These are phyloP conservation scores for Anthoscopus minutus DNA, from an alignment of 2,113 vertebrate species.

Conservation along the genomic window DNA sequence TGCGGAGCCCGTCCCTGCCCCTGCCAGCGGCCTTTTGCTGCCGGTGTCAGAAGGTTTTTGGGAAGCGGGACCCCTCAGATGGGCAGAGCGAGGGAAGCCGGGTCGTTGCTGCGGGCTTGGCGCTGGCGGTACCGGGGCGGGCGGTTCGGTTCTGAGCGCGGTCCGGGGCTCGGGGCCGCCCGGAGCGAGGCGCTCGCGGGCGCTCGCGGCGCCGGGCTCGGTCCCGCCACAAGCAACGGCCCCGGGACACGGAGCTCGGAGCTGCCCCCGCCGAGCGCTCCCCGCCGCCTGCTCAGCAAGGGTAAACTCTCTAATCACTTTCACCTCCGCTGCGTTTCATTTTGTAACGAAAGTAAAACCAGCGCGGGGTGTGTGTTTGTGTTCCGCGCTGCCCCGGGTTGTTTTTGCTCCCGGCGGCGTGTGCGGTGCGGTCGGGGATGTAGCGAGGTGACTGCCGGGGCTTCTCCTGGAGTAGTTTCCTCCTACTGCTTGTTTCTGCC, in stretches of 20 bases:
- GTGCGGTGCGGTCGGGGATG: neutral
- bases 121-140: neutral
- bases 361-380: neutral
- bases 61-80: fast-evolving
- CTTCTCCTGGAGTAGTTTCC: neutral
- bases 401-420: neutral
- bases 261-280: neutral
- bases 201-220: neutral
- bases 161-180: neutral
- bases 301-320: neutral
- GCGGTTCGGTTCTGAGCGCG: neutral
- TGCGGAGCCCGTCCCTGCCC: neutral
- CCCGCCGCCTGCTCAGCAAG: neutral
- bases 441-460: neutral
- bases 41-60: neutral
- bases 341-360: neutral
- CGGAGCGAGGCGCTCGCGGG: neutral
- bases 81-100: neutral
- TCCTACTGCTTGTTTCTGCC: neutral
- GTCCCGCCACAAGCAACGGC: neutral
- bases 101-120: neutral
- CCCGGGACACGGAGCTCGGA: neutral
- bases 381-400: neutral
- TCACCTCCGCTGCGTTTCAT: neutral
- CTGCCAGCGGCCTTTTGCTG: neutral